Evolutionary conservation across 2,888 invertebrate genomes (phyloP), one percentile per base, ranked within the genome.

Genomic region (Caenorhabditis sinica): DNA sequence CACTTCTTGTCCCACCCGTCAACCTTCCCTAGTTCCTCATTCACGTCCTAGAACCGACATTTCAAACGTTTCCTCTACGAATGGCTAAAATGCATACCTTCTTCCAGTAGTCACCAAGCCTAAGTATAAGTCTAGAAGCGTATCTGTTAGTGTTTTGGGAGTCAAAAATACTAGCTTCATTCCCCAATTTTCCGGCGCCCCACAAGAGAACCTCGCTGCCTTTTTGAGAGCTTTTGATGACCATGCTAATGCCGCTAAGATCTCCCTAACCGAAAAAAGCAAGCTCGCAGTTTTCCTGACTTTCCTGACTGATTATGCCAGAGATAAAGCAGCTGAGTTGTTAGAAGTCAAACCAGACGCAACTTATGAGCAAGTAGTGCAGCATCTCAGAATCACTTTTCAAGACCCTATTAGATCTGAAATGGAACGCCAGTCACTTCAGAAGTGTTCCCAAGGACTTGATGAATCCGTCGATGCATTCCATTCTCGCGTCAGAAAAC

Each of bases 381-480:
- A 9, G 11, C 53, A 30, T 8, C 17, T 56, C n/a, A 28, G 17
- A 33, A 53, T 11, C 4, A 69, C 69, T 0, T 69, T 69, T 15
- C 53, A 69, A 23, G 69, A 69, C 56, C 69, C 69, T 0, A 69
- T 33, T 36, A n/a, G 69, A 0, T 53, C 69, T 6, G 68, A 68
- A 17, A 30, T 68, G 30, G 68, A 68, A 17, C 30, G 68, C 2
- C 68, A 68, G 20, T 30, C 30, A 13, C 68, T 68, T 6, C 65
- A 25, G 0, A 25, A 65, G 28, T 40, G 25, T 13, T 0, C 11
- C 23, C 65, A 65, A n/a, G 0, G 25, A 9, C 2, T 28, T 20
- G 25, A 23, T 11, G 65, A 65, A 17, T 45, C 65, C 0, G 65
- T 45, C 2, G 45, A 65, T 20, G 20, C 17, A 1, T 65, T 65